Conservation (phyloP, 1,140 invertebrate species). For the Ctenoplectra terminalis region DNA sequence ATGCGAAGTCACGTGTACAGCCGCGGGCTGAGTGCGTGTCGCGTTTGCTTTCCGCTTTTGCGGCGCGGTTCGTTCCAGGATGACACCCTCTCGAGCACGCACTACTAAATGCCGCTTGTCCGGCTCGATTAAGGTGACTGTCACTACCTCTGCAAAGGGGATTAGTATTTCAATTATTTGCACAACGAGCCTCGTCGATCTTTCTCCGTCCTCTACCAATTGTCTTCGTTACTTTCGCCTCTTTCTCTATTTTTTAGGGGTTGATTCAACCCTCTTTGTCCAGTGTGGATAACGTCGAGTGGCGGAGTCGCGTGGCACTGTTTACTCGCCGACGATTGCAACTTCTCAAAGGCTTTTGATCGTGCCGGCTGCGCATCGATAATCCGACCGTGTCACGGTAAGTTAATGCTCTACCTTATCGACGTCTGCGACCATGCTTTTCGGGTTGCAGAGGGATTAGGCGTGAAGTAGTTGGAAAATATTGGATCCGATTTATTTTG, state of each 20-base stretch:
- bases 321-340: constrained; percentile 74
- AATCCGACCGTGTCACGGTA: constrained; percentile 73
- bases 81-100: constrained; percentile 72
- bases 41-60: constrained; percentile 73
- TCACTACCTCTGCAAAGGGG: constrained; percentile 73
- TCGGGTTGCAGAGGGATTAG: not conserved
- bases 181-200: constrained; percentile 70
- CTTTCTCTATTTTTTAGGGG: too few species aligned
- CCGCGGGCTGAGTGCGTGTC: constrained; percentile 63
- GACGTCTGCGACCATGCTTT: not conserved
- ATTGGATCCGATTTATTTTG: not conserved
- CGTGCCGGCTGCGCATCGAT: constrained; percentile 36
- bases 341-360: constrained; percentile 44
- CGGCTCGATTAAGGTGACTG: constrained; percentile 76
- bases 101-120: constrained; percentile 42
- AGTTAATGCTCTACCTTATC: constrained; percentile 73
- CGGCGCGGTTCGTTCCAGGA: constrained; percentile 71
- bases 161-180: constrained; percentile 83
- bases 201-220: not conserved
- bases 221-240: not conserved
- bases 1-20: constrained; percentile 80
- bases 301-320: constrained; percentile 75
- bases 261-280: constrained; percentile 4
- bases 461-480: not conserved
- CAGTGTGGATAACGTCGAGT: constrained; percentile 75